phyloP scores from a whole-genome alignment of 1,140 invertebrate species.

The Drosophila nikananu region DNA sequence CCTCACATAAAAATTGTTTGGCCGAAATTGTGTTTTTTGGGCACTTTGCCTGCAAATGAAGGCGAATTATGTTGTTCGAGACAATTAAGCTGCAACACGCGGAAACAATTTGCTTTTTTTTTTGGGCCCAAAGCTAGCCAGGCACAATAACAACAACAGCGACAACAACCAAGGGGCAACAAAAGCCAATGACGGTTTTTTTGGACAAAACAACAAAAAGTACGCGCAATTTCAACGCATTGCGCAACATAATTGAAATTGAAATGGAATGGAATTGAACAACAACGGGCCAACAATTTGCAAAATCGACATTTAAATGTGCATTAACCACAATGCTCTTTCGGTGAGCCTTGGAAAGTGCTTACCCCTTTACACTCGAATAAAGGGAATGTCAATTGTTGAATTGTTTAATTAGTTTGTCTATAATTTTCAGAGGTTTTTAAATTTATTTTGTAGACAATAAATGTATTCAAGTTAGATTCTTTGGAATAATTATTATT shows the following conservation, averaged over 20 bases:
- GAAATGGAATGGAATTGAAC: slow-evolving; percentile 55
- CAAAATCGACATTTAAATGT: slow-evolving; percentile 80
- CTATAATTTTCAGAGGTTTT: background rate
- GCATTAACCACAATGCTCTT: slow-evolving; percentile 59
- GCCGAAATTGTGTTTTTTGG: slow-evolving; percentile 49
- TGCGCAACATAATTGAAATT: slow-evolving; percentile 79
- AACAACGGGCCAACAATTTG: slow-evolving; percentile 73
- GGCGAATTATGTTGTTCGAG: slow-evolving; percentile 78
- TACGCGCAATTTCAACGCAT: slow-evolving; percentile 80
- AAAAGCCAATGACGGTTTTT: slow-evolving; percentile 68
- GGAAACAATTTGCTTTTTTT: slow-evolving; percentile 71
- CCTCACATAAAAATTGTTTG: slow-evolving; percentile 71
- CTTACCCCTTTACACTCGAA: slow-evolving; percentile 13
- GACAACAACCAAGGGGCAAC: slow-evolving; percentile 12
- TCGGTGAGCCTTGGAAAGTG: slow-evolving; percentile 45
- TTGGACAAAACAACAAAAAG: slow-evolving; percentile 56
- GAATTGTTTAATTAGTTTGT: background rate
- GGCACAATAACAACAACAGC: slow-evolving; percentile 37
- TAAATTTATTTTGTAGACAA: background rate
- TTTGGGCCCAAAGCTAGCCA: slow-evolving; percentile 50
- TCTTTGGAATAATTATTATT: background rate
- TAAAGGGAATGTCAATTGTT: background rate
- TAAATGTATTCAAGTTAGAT: too few species aligned
- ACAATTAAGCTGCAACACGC: slow-evolving; percentile 79
- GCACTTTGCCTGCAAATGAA: slow-evolving; percentile 62